A percentile compares a stretch with the other conserved stretches of the same genome.
Conservation (phyloP, 92 coral and sea anemone species). For the Palythoa grandis region DNA sequence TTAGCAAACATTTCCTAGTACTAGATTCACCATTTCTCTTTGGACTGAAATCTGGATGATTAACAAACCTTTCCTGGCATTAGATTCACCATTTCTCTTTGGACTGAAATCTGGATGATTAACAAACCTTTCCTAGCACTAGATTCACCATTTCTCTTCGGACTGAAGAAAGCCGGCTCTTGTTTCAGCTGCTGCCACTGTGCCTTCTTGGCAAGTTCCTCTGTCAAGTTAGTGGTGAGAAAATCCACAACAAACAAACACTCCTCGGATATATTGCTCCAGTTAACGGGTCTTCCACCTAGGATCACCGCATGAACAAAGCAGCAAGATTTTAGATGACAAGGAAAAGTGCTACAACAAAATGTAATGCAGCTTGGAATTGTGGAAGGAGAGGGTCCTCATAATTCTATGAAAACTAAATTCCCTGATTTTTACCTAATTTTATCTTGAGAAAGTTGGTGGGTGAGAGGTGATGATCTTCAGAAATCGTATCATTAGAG, state of each 20-base stretch:
- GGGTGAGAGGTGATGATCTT: too few species aligned
- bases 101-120: neutral
- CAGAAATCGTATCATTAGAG: too few species aligned
- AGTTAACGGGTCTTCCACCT: constrained; percentile 96
- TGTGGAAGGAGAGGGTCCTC: too few species aligned
- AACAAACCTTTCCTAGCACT: constrained; percentile 37
- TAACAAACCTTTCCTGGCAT: too few species aligned
- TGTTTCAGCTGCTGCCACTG: constrained; percentile 61
- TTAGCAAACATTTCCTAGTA: too few species aligned
- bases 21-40: too few species aligned
- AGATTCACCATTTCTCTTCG: constrained; percentile 25
- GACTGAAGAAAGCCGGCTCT: constrained; percentile 34
- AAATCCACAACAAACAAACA: constrained; percentile 74
- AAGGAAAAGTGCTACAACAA: neutral
- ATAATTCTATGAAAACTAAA: too few species aligned
- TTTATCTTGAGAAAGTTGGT: too few species aligned
- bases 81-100: too few species aligned
- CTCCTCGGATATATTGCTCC: constrained; percentile 81
- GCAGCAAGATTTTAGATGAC: neutral
- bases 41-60: too few species aligned
- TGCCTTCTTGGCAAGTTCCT: constrained; percentile 63
- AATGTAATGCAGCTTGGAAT: neutral
- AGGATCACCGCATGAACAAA: neutral
- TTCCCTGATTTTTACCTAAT: too few species aligned
- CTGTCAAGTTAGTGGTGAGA: constrained; percentile 65